Conservation (phyloP, 2,113 vertebrate species). For the Pandion haliaetus region DNA sequence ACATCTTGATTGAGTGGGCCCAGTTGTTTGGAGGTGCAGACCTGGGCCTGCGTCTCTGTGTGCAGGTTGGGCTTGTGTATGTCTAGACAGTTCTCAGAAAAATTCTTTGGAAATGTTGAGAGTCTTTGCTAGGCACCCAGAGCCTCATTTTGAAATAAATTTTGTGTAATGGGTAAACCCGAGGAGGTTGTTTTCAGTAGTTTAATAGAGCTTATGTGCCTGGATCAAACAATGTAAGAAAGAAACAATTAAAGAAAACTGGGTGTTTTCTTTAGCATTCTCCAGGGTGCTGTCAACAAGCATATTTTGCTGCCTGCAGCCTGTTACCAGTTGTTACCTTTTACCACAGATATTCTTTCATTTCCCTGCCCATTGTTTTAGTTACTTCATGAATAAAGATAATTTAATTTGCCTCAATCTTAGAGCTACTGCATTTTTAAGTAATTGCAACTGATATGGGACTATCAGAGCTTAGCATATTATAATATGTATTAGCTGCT, state of each 20-base stretch:
- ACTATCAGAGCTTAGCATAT: constrained; percentile 15
- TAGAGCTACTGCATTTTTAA: constrained; percentile 25
- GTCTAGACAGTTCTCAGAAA: neutral
- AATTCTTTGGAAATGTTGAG: neutral
- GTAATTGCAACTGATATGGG: constrained; percentile 32
- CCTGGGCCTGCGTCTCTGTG: neutral
- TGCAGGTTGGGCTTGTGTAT: neutral
- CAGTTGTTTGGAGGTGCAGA: neutral
- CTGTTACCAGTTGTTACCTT: neutral
- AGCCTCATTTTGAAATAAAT: neutral
- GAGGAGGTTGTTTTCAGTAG: neutral
- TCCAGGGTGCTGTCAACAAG: neutral
- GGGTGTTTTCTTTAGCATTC: neutral
- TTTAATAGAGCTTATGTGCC: neutral
- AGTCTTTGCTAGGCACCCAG: neutral
- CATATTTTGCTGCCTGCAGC: neutral
- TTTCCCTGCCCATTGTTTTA: constrained; percentile 36
- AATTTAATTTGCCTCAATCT: constrained; percentile 27
- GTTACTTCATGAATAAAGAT: constrained; percentile 15
- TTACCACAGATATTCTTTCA: neutral
- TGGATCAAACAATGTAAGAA: neutral
- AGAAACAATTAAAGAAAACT: constrained; percentile 14
- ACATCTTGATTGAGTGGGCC: neutral
- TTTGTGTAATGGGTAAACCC: neutral
- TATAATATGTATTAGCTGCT: constrained; percentile 44